These are phyloP conservation scores for Henricia sp. DNA, from an alignment of 53 echinoderm and acorn worm genomes.

Conservation along the genomic window DNA sequence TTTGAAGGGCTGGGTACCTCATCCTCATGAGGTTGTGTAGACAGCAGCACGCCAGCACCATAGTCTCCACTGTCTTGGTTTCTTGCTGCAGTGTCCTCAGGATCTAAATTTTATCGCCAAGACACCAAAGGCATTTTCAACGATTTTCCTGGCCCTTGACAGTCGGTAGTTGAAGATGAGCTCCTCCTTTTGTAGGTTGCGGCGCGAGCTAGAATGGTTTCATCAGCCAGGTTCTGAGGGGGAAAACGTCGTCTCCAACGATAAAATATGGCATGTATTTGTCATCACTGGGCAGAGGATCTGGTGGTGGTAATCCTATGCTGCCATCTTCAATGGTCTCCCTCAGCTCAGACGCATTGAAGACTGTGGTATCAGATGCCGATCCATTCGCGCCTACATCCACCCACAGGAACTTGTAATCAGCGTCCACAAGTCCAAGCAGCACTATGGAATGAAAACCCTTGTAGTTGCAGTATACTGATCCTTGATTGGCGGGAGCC, in stretches of 20 bases:
- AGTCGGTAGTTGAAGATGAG: constrained; percentile 18
- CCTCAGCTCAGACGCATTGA: constrained; percentile 36
- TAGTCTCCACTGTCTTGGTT: constrained; percentile 22
- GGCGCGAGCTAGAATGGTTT: neutral
- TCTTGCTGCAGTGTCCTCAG: neutral
- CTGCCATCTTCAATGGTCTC: constrained; percentile 15
- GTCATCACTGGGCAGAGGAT: constrained; percentile 11
- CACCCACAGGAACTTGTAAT: constrained; percentile 47
- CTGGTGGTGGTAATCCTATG: constrained; percentile 56
- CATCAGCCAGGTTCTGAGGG: constrained; percentile 4
- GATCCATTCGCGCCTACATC: constrained; percentile 50
- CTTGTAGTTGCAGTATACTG: constrained; percentile 61
- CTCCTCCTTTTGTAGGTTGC: neutral
- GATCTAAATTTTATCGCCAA: constrained; percentile 34
- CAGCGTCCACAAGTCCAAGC: no score
- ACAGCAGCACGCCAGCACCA: constrained; percentile 19
- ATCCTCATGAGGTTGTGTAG: constrained; percentile 56
- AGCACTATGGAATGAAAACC: constrained; percentile 52
- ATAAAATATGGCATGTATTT: constrained; percentile 1
- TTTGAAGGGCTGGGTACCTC: neutral
- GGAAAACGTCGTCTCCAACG: constrained; percentile 22
- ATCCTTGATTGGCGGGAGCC: constrained; percentile 36
- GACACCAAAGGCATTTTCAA: constrained; percentile 41
- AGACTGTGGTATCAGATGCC: constrained; percentile 48
- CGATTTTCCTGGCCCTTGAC: constrained; percentile 15